Base-by-base conservation (phyloP, 2,888 invertebrate genomes). In the Reticulitermes lucifugus region DNA sequence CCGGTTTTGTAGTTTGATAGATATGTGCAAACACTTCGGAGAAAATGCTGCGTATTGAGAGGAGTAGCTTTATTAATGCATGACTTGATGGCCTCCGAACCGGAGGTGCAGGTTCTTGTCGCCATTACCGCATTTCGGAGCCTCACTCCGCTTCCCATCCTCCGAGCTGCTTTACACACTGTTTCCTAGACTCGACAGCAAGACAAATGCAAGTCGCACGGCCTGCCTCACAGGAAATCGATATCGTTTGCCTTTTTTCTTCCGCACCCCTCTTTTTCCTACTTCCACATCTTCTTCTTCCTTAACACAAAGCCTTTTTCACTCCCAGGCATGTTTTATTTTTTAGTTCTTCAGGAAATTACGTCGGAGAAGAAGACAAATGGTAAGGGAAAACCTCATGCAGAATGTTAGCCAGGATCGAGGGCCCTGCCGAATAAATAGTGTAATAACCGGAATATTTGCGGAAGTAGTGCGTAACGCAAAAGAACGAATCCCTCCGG, bases 271-370 rank as follows among this genome's bases (percentile, higher is more conserved):
- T 41, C 41, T 9, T 73, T 9, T 14, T 73, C 10, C 73, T 73
- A 41, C 41, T 41, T 41, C 73, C 35, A 41, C 73, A 41, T 73
- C 73, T 73, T 73, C 41, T 41, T 41, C 73, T 73, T 73, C 41
- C 73, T 73, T 73, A 73, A 73, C 73, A 73, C 73, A 73, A 73
- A 73, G 73, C 6, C 73, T 73, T 73, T 73, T 73, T 73, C 35
- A 73, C 73, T 73, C 14, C n/a, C 35, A 73, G 29, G 70, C 25
- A n/a, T 73, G 73, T 41, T 73, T 12, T 46, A 12, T 46, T 46
- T 73, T 73, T 73, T 35, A 73, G 73, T 73, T 73, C 73, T 35
- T 73, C 41, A 73, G 73, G 73, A 73, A 73, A 73, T 73, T 73
- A 73, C 73, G 41, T 73, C 73, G 35, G 35, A 41, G 73, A 73